phyloP scores from a whole-genome alignment of 2,888 invertebrate genomes.

The Ophioninae sp. region DNA sequence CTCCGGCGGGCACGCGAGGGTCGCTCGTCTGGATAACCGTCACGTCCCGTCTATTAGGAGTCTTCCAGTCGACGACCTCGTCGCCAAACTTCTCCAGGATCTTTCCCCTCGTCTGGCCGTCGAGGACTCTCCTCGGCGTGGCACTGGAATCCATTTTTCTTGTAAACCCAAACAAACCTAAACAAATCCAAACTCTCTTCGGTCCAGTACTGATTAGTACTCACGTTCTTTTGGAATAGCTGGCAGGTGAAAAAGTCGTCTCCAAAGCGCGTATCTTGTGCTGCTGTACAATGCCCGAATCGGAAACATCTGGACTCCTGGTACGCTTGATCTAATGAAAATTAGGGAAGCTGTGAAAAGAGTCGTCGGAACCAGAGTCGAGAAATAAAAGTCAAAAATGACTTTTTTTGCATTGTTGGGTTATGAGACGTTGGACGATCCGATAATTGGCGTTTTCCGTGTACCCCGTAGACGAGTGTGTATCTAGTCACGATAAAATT shows the following conservation, averaged over 20 bases:
- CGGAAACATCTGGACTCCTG: slow-evolving; percentile 68
- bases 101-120: slow-evolving; percentile 63
- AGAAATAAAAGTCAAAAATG: background rate
- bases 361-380: background rate
- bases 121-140: slow-evolving; percentile 27
- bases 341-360: slow-evolving; percentile 16
- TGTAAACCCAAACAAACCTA: too few relatives aligned
- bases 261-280: slow-evolving; percentile 65
- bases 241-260: slow-evolving; percentile 61
- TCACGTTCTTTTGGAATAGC: slow-evolving; percentile 59
- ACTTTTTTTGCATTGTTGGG: background rate
- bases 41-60: slow-evolving; percentile 49
- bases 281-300: slow-evolving; percentile 54
- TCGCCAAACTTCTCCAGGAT: slow-evolving; percentile 69
- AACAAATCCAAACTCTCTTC: too few relatives aligned
- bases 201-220: slow-evolving; percentile 13
- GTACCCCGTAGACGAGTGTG: slow-evolving; percentile 92
- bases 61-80: slow-evolving; percentile 70
- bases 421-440: background rate
- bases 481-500: slow-evolving; percentile 89
- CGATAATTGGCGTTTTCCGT: slow-evolving; percentile 60
- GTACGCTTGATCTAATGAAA: slow-evolving; percentile 70
- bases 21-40: slow-evolving; percentile 65
- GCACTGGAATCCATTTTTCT: slow-evolving; percentile 18
- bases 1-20: slow-evolving; percentile 68